Conservation (phyloP, 2,113 vertebrate species). For the Syngnathus floridae region DNA sequence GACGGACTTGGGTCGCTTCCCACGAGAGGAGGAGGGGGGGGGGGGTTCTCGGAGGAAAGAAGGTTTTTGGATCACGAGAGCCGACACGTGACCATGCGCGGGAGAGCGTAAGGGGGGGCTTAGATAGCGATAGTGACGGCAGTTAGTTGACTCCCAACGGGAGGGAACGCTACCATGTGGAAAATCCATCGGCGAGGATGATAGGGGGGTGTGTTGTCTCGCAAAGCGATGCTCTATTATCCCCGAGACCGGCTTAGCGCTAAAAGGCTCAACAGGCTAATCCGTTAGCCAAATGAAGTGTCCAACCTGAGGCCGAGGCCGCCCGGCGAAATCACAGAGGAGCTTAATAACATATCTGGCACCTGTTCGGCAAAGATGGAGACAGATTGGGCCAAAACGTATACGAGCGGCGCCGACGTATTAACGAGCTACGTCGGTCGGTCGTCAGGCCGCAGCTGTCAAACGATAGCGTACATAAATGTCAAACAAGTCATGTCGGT, state of each 20-base stretch:
- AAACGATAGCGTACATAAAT: not conserved
- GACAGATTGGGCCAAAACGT: not conserved
- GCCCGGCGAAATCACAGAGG: constrained; percentile 45
- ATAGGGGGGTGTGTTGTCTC: constrained; percentile 41
- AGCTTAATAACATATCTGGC: not conserved
- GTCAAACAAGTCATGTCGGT: not conserved
- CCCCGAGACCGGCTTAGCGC: constrained; percentile 60
- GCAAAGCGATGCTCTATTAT: constrained; percentile 52
- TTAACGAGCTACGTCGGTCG: not conserved
- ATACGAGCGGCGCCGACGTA: not conserved
- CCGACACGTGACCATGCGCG: constrained; percentile 27
- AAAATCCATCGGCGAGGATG: constrained; percentile 45
- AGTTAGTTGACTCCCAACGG: constrained; percentile 31
- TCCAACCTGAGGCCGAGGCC: constrained; percentile 47
- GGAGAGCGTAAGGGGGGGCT: constrained; percentile 9
- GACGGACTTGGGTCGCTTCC: constrained; percentile 22
- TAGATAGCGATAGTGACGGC: constrained; percentile 11
- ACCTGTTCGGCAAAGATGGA: not conserved
- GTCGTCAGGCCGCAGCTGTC: not conserved
- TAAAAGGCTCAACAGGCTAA: constrained; percentile 66
- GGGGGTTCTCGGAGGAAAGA: constrained; percentile 8
- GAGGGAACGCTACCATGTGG: constrained; percentile 11
- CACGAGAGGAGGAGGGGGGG: constrained; percentile 11
- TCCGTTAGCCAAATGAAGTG: constrained; percentile 62
- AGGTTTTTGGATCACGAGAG: constrained; percentile 48